phyloP scores from a whole-genome alignment of 1,140 invertebrate species.

The Copidosoma floridanum region DNA sequence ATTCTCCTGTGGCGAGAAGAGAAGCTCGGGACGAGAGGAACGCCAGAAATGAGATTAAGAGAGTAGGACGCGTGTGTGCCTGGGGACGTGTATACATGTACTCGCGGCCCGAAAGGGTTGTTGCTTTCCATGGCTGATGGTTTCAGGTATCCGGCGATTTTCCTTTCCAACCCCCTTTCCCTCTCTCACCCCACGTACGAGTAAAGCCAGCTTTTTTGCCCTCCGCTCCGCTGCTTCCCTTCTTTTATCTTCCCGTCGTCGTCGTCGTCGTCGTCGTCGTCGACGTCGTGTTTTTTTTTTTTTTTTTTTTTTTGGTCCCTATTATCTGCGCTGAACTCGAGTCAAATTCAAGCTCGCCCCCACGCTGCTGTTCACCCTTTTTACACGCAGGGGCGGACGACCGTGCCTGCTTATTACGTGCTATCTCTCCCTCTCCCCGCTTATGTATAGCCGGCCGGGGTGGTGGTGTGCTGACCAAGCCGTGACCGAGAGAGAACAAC shows the following conservation, averaged over 20 bases:
- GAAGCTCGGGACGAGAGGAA: slow-evolving; percentile 33
- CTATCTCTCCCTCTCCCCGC: no score
- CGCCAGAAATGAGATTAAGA: slow-evolving; percentile 26
- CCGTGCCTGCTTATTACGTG: no score
- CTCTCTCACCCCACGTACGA: not conserved
- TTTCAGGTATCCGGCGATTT: slow-evolving; percentile 20
- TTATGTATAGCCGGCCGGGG: no score
- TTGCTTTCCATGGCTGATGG: slow-evolving; percentile 5
- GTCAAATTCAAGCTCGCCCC: not conserved
- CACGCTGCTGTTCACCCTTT: not conserved
- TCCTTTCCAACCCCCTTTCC: slow-evolving; percentile 3
- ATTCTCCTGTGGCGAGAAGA: slow-evolving; percentile 53
- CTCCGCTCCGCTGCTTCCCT: no score
- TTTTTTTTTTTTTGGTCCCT: not conserved
- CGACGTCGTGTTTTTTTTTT: not conserved
- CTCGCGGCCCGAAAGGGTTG: slow-evolving; percentile 28
- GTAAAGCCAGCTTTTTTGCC: not conserved
- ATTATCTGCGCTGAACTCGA: not conserved
- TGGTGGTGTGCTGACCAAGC: no score
- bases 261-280: no score
- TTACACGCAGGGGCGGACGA: no score
- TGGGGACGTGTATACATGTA: slow-evolving; percentile 23
- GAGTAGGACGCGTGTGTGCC: not conserved
- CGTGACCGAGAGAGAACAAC: no score
- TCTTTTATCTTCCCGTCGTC: slow-evolving; percentile 22